Base-by-base conservation (phyloP, 1,140 invertebrate species). In the Drosophila navojoa region DNA sequence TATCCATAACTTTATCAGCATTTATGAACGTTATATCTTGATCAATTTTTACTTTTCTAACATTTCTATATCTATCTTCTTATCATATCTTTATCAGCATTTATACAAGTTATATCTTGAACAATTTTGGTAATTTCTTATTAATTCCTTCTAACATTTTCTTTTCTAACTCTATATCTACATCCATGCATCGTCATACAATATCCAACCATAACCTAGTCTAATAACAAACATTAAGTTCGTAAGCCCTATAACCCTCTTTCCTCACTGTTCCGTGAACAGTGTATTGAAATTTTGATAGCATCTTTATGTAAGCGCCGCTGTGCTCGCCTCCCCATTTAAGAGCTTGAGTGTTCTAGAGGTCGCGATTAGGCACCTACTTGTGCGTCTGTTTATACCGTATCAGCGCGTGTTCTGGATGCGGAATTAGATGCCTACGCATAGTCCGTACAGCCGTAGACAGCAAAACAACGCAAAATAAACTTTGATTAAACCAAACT, bases 361-460 rank as follows among this genome's bases (percentile, higher is more conserved):
- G 63, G 53, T 67, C 54, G 63, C 19, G 63, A 67, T 67, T 67
- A 67, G 63, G 63, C 63, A 58, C 42, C 54, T 22, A 67, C 32
- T 49, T 67, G 15, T 29, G 52, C 16, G 40, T 55, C 16, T 29
- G 52, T 35, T 19, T 16, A 35, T 35, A 9, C 50, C 52, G 42
- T 55, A 64, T 32, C 50, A 45, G 52, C 52, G 60, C 47, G 32
- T 62, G 60, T 50, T 45, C 27, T 10, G 15, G 50, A n/a, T 13
- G 40, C 40, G 52, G 62, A 57, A 57, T 47, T 47, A 15, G 47
- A 27, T 7, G 22, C 35, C 27, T 49, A 59, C 19, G 54, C 19
- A n/a, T 22, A n/a, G 11, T 10, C 35, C 15, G 15, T 45, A 15
- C 6, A 44, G n/a, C 3, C 22, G 6, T 16, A 45, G 13, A 45